Percentiles rank a stretch among this genome's conserved stretches.
Evolutionary conservation across 2,797 vertebrate species (phyloP).

Genomic region (Hydrocynus forskahlii): DNA sequence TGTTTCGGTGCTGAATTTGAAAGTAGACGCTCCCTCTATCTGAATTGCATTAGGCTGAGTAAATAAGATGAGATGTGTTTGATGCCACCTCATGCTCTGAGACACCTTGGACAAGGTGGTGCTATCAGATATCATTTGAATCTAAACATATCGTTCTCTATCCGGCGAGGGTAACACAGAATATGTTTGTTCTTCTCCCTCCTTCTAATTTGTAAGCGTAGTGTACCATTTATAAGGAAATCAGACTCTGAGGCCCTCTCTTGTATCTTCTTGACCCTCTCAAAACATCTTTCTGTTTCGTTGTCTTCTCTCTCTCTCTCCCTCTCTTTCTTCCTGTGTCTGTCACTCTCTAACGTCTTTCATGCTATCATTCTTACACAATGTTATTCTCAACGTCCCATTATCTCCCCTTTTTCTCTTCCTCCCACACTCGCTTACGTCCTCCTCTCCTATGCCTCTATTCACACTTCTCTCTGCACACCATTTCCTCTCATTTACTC

Average conservation of each 20-base stretch:
- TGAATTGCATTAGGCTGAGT: slow-evolving; percentile 46
- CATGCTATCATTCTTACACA: slow-evolving; percentile 36
- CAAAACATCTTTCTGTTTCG: slow-evolving; percentile 20
- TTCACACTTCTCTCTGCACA: slow-evolving; percentile 34
- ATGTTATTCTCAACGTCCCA: slow-evolving; percentile 47
- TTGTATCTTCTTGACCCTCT: background rate
- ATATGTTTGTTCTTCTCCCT: slow-evolving; percentile 37
- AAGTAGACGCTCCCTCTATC: slow-evolving; percentile 2
- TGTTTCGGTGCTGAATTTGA: slow-evolving; percentile 10
- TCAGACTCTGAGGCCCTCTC: slow-evolving; percentile 13
- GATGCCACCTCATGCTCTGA: slow-evolving; percentile 41
- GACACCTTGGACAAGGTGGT: slow-evolving; percentile 54
- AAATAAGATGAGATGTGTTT: slow-evolving; percentile 46
- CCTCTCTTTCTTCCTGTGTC: slow-evolving; percentile 31
- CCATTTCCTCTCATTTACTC: slow-evolving; percentile 23
- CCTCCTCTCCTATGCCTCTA: slow-evolving; percentile 22
- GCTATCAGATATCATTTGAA: slow-evolving; percentile 56
- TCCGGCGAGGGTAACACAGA: slow-evolving; percentile 14
- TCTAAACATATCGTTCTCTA: slow-evolving; percentile 43
- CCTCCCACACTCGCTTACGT: slow-evolving; percentile 38
- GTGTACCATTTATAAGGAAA: slow-evolving; percentile 39
- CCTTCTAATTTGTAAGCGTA: slow-evolving; percentile 46
- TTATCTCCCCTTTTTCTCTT: slow-evolving; percentile 47
- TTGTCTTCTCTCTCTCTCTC: slow-evolving; percentile 25
- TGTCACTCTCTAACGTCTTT: slow-evolving; percentile 14